Base-by-base conservation (phyloP, 2,888 invertebrate genomes). In the Liodrosophila aerea region DNA sequence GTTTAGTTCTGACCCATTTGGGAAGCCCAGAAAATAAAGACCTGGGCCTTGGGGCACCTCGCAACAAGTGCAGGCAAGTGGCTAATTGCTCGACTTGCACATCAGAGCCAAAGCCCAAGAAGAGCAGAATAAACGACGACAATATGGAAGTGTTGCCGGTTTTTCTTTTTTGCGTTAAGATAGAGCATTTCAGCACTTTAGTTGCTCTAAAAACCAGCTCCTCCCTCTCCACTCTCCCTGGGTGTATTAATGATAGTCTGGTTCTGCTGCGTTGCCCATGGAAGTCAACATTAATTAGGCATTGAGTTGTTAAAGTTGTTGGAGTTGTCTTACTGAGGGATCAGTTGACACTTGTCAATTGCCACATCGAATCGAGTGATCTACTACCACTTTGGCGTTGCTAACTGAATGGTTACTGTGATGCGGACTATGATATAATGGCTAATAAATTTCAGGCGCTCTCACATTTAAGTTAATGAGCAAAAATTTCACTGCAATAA, bases 401-500 rank as follows among this genome's bases (percentile, higher is more conserved):
- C 22, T 22, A 22, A 22, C 22, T 22, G 22, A 22, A 22, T 22
- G 22, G 2, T 22, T 22, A 22, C 22, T 4, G 22, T 22, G 36
- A 11, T 12, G 30, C 18, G 8, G 30, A 15, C 56, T 51, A 56
- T 73, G 58, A 71, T 73, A 57, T 71, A 53, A 71, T 50, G 53
- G 57, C 54, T 50, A 68, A 60, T 67, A 47, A 81, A 73, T 64
- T 51, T 67, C 7, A 11, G 47, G 41, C 60, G 57, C 74, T 84
- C 77, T 76, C 74, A 76, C 77, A 76, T 59, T 64, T 7, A 61
- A 18, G 44, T 74, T 78, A 84, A 78, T 74, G 84, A 83, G 63
- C 56, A 56, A 62, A 72, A 80, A 84, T 78, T 78, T 78, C 78
- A 78, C 78, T 84, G 50, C 69, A 64, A 71, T 84, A 81, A 78